Evolutionary conservation across 64 coral and sea anemone species (phyloP).

Genomic region (Astreopora myriophthalma): DNA sequence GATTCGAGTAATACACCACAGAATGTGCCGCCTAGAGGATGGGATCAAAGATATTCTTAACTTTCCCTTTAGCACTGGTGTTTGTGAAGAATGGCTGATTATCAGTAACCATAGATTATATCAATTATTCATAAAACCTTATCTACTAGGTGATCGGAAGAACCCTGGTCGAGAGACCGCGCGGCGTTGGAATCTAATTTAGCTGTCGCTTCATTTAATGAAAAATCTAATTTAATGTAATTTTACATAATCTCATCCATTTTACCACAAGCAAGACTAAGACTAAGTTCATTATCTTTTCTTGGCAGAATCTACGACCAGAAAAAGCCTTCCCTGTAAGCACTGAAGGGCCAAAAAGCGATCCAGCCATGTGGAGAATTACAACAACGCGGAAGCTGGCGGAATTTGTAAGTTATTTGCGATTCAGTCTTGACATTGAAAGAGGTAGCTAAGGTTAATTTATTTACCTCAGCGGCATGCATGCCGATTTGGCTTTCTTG

Average conservation of each 20-base stretch:
- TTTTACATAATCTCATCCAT: not conserved
- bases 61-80: not conserved
- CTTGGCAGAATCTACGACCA: not conserved
- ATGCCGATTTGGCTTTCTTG: not conserved
- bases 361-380: conserved; percentile 64
- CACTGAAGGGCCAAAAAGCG: not conserved
- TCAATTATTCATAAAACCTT: conserved; percentile 34
- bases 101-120: not conserved
- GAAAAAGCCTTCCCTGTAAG: not conserved
- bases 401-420: conserved; percentile 72
- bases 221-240: not conserved
- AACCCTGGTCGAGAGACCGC: not conserved
- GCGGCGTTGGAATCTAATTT: not conserved
- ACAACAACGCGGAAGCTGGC: conserved; percentile 74
- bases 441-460: not conserved
- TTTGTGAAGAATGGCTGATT: not conserved
- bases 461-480: not conserved
- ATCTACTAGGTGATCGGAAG: too few relatives aligned
- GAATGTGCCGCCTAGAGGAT: not conserved
- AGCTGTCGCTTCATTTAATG: not conserved
- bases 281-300: not conserved
- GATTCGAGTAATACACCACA: too few relatives aligned
- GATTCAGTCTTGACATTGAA: not conserved
- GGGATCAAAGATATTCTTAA: not conserved
- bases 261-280: not conserved